A percentile compares a stretch with the other conserved stretches of the same genome.
Conservation (phyloP, 2,113 vertebrate genomes). For the Epinephelus lanceolatus region DNA sequence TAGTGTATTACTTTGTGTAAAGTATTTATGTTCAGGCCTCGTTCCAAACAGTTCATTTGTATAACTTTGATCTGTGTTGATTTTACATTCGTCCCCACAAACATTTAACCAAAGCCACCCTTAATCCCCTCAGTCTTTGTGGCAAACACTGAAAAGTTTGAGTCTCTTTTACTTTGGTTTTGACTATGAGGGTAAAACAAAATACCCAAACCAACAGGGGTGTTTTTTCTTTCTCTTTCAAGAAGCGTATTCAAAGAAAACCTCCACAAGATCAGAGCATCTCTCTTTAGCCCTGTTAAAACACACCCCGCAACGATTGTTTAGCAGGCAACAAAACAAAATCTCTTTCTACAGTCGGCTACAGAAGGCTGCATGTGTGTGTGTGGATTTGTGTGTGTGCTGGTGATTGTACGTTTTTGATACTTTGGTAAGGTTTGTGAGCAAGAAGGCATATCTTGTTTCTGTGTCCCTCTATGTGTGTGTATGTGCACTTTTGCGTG, state of each 20-base stretch:
- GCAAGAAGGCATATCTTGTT: slow-evolving; percentile 31
- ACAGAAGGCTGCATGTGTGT: neutral
- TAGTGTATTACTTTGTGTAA: slow-evolving; percentile 11
- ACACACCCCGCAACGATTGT: slow-evolving; percentile 54
- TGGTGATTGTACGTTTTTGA: slow-evolving; percentile 18
- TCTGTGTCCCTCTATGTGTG: neutral
- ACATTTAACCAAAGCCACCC: slow-evolving; percentile 45
- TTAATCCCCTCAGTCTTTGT: slow-evolving; percentile 55
- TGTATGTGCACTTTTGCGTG: neutral
- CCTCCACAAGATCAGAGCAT: slow-evolving; percentile 66
- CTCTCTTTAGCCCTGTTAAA: slow-evolving; percentile 63
- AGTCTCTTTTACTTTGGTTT: slow-evolving; percentile 58
- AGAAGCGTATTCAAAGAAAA: slow-evolving; percentile 60
- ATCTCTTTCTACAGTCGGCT: slow-evolving; percentile 32
- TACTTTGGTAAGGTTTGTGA: slow-evolving; percentile 17
- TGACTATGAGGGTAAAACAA: slow-evolving; percentile 65
- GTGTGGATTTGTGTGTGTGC: slow-evolving; percentile 4
- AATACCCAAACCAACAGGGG: slow-evolving; percentile 57
- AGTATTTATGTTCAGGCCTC: slow-evolving; percentile 22
- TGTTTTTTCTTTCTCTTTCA: slow-evolving; percentile 54
- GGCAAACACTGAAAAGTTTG: slow-evolving; percentile 53
- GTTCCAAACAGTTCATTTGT: slow-evolving; percentile 45
- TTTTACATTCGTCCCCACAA: slow-evolving; percentile 54
- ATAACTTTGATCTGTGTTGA: slow-evolving; percentile 62
- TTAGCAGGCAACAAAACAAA: slow-evolving; percentile 54